Evolutionary conservation across 2,113 vertebrate species (phyloP).

Genomic region (Nannobrachium achirus): DNA sequence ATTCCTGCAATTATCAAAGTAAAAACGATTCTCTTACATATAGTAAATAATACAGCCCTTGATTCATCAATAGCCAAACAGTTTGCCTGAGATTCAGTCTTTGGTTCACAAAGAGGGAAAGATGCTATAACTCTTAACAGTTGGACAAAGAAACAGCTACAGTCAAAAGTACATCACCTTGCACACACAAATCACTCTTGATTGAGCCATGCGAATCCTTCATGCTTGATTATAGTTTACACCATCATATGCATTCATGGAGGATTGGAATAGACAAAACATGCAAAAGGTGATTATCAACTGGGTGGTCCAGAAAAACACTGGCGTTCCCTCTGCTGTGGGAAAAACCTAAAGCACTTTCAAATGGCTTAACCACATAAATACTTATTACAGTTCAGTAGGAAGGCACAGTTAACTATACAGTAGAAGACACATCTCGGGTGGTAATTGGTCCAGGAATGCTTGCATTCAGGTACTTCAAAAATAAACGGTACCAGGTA

Average conservation of each 20-base stretch:
- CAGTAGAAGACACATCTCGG: constrained; percentile 31
- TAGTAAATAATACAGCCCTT: constrained; percentile 4
- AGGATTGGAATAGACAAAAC: constrained; percentile 26
- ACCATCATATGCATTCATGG: constrained; percentile 22
- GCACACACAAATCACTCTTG: constrained; percentile 21
- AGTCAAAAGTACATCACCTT: neutral
- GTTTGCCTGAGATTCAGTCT: constrained; percentile 53
- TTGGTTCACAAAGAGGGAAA: constrained; percentile 33
- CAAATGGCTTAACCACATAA: constrained; percentile 34
- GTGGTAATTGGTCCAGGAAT: constrained; percentile 36
- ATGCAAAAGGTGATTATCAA: constrained; percentile 32
- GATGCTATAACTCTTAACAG: neutral
- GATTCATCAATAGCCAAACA: constrained; percentile 12
- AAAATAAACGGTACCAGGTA: too few species aligned
- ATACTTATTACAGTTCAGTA: constrained; percentile 51
- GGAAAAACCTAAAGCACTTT: constrained; percentile 31
- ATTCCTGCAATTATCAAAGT: constrained; percentile 17
- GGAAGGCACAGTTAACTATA: constrained; percentile 44
- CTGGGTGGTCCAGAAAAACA: constrained; percentile 44
- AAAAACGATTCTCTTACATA: constrained; percentile 3
- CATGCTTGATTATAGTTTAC: constrained; percentile 46
- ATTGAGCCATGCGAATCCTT: constrained; percentile 18
- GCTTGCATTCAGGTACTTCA: neutral
- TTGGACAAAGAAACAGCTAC: neutral
- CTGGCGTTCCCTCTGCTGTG: constrained; percentile 3